Percentiles rank a stretch among this genome's conserved stretches.
phyloP scores from a whole-genome alignment of 64 coral and sea anemone genomes.

The Actinia equina region DNA sequence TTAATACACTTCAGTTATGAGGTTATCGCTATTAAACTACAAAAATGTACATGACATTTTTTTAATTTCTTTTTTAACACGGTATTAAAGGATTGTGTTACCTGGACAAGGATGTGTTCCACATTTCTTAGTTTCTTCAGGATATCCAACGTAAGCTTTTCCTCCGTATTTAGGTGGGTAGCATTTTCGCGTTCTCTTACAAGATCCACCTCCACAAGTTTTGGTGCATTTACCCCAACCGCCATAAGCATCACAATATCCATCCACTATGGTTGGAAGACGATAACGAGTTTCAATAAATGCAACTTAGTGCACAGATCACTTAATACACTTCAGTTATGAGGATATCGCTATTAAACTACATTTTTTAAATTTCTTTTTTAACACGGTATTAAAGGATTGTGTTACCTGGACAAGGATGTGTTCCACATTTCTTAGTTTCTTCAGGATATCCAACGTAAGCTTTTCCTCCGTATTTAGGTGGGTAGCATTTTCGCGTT shows the following conservation, averaged over 20 bases:
- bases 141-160: not conserved
- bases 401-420: conserved; percentile 2
- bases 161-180: conserved; percentile 31
- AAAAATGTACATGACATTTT: no score
- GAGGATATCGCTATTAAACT: no score
- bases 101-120: not conserved
- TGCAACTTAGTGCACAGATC: no score
- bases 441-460: not conserved
- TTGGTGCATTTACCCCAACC: not conserved
- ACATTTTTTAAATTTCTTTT: rapidly evolving
- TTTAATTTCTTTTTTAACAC: no score
- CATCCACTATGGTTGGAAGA: not conserved
- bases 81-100: not conserved
- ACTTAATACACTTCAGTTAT: no score
- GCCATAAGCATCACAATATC: not conserved
- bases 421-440: not conserved
- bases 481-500: not conserved
- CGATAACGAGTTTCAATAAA: no score
- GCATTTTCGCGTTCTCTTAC: conserved; percentile 31
- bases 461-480: not conserved
- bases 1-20: no score
- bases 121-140: not conserved
- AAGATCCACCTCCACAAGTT: not conserved
- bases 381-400: no score
- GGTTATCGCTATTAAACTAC: no score